Conservation (phyloP, 2,797 vertebrate genomes). For the Rhinogobio ventralis region DNA sequence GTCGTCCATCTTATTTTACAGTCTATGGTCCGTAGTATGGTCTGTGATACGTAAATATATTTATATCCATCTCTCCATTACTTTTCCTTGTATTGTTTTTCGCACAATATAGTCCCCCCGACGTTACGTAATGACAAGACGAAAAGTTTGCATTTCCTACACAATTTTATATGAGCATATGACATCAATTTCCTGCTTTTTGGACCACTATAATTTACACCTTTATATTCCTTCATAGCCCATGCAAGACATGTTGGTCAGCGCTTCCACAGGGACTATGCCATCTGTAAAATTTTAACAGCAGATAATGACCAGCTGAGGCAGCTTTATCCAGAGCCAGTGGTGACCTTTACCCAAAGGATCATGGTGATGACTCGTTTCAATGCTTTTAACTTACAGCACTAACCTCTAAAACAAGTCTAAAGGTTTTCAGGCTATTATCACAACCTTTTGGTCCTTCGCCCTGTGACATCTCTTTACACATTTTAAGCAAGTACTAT, state of each 20-base stretch:
- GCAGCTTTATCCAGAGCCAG: constrained; percentile 34
- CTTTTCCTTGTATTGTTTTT: neutral
- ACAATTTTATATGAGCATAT: neutral
- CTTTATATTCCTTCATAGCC: constrained; percentile 31
- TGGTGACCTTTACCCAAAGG: constrained; percentile 47
- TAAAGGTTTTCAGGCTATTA: constrained; percentile 30
- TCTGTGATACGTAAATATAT: too few species aligned
- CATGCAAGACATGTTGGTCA: constrained; percentile 28
- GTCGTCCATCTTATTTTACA: too few species aligned
- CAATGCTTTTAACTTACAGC: constrained; percentile 47
- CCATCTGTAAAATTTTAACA: constrained; percentile 51
- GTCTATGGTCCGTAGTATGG: too few species aligned
- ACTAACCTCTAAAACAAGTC: constrained; percentile 52
- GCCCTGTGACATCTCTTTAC: constrained; percentile 25
- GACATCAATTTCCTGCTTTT: neutral
- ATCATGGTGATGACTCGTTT: constrained; percentile 44
- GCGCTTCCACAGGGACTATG: constrained; percentile 37
- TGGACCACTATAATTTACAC: constrained; percentile 24
- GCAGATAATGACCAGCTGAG: constrained; percentile 52
- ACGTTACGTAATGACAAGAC: neutral
- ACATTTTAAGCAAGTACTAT: constrained; percentile 39
- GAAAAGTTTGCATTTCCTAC: neutral
- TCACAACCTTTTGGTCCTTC: constrained; percentile 39
- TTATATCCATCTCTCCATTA: too few species aligned
- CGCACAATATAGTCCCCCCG: too few species aligned